Conservation (phyloP, 2,888 invertebrate species). For the Polia nebulosa region DNA sequence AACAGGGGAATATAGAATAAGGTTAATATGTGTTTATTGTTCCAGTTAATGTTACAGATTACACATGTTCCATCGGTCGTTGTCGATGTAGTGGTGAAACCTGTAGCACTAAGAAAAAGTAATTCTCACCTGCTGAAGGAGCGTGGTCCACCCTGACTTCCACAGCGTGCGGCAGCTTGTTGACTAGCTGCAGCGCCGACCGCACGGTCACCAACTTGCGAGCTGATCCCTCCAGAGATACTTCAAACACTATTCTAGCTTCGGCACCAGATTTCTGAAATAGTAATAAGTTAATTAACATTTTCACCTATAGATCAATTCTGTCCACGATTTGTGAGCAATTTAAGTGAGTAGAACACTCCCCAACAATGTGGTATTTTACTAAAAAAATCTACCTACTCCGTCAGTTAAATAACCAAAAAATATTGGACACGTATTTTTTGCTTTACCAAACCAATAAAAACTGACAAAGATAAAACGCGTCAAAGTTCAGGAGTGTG, state of each 20-base stretch:
- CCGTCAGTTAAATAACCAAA: too few relatives aligned
- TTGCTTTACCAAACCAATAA: too few relatives aligned
- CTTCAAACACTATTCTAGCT: constrained; percentile 97
- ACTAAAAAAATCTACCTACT: too few relatives aligned
- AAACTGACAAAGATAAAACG: too few relatives aligned
- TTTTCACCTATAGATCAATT: too few relatives aligned
- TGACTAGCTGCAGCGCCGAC: constrained; percentile 96
- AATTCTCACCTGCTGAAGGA: constrained; percentile 73
- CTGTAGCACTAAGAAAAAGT: neutral
- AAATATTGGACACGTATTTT: too few relatives aligned
- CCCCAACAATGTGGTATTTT: too few relatives aligned
- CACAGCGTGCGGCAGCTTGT: constrained; percentile 94
- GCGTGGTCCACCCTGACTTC: constrained; percentile 85
- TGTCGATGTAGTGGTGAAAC: neutral
- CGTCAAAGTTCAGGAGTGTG: too few relatives aligned
- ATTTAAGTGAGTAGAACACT: too few relatives aligned
- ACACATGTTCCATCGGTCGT: too few relatives aligned
- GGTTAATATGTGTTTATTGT: neutral
- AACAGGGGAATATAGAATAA: neutral
- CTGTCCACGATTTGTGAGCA: too few relatives aligned
- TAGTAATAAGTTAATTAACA: too few relatives aligned
- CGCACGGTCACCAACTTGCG: constrained; percentile 98
- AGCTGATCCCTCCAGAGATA: constrained; percentile 97
- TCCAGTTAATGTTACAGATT: neutral
- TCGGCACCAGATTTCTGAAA: constrained; percentile 84